Percentiles rank a stretch among this genome's conserved stretches.
phyloP scores from a whole-genome alignment of 1,140 invertebrate species.

The Aphidius gifuensis region DNA sequence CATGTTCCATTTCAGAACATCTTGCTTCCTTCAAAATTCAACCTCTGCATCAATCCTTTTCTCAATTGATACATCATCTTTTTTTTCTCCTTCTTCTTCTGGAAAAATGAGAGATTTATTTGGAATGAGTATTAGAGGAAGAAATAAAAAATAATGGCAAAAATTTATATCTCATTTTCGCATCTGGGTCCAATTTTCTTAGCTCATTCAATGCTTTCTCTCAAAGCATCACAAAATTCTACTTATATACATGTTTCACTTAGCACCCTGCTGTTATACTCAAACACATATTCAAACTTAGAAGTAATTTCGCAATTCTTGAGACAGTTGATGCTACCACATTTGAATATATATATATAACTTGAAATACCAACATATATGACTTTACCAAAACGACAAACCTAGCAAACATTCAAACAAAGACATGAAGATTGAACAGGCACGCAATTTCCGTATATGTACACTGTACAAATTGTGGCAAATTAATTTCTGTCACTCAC shows the following conservation, averaged over 20 bases:
- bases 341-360: slow-evolving; percentile 9
- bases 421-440: slow-evolving; percentile 27
- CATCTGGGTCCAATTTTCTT: not conserved
- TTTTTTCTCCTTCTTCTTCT: too few relatives aligned
- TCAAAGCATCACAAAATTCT: too few relatives aligned
- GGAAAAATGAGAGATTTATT: too few relatives aligned
- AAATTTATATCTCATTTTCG: not conserved
- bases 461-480: slow-evolving; percentile 33
- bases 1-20: too few relatives aligned
- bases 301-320: not conserved
- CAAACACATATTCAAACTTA: too few relatives aligned
- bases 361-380: not conserved
- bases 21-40: too few relatives aligned
- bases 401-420: slow-evolving; percentile 34
- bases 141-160: too few relatives aligned
- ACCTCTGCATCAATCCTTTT: too few relatives aligned
- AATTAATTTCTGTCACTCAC: slow-evolving; percentile 47
- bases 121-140: too few relatives aligned
- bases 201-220: not conserved
- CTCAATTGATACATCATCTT: too few relatives aligned
- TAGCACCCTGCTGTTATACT: too few relatives aligned
- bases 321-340: not conserved
- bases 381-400: slow-evolving; percentile 29
- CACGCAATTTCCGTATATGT: slow-evolving; percentile 38
- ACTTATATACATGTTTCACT: too few relatives aligned